A percentile compares a stretch with the other conserved stretches of the same genome.
These are phyloP conservation scores for Sylvilagus bachmani DNA, from an alignment of 2,113 vertebrate genomes.

Conservation along the genomic window DNA sequence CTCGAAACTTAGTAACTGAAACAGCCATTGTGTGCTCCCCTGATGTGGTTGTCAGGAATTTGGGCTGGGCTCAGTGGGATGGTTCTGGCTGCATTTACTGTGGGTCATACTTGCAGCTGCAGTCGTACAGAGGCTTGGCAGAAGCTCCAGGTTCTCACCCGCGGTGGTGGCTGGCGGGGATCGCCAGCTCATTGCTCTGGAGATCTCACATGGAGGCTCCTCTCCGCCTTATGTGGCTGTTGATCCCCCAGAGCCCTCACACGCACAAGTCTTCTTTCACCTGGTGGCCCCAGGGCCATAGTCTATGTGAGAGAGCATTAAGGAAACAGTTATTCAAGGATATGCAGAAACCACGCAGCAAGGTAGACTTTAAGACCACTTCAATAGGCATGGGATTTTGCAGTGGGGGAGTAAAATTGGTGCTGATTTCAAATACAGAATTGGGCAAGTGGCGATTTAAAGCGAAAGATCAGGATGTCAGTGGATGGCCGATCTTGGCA, in stretches of 20 bases:
- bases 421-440: background rate
- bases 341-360: background rate
- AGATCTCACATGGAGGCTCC: background rate
- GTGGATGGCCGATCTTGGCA: background rate
- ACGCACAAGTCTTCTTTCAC: background rate
- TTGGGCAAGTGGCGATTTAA: background rate
- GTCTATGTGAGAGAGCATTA: background rate
- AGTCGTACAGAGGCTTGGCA: background rate
- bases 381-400: background rate
- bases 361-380: background rate
- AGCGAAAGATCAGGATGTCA: background rate
- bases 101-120: background rate
- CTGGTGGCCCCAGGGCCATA: background rate
- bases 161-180: background rate
- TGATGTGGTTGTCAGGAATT: background rate
- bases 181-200: background rate
- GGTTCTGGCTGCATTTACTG: background rate
- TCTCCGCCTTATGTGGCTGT: background rate
- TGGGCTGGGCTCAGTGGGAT: background rate
- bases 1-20: background rate
- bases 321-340: background rate
- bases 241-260: background rate
- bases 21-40: background rate
- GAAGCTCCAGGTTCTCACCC: background rate
- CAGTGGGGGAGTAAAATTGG: background rate